Base-by-base conservation (phyloP, 2,113 vertebrate species). In the Onychorhynchus coronatus region DNA sequence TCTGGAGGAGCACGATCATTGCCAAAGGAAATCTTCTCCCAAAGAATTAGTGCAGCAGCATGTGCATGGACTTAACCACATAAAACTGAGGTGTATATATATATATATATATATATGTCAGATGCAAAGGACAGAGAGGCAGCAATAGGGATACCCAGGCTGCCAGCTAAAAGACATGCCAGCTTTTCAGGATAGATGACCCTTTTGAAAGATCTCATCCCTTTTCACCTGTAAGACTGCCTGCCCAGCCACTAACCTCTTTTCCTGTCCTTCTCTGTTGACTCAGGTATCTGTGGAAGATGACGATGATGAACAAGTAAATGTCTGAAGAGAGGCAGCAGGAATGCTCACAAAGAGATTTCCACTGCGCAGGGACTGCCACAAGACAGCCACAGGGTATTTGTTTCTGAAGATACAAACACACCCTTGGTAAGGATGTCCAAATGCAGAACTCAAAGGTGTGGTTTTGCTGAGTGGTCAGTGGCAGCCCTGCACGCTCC, bases 21-120 rank as follows among this genome's bases (percentile, higher is more conserved):
- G 66, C 6, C n/a, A 39, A 46, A 67, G 39, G 8, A 53, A 23
- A 21, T 37, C 27, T 78, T 30, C 58, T 84, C 16, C 24, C 1
- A 21, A 61, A 61, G 49, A 91, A 62, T 23, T 9, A 58, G 44
- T 24, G 42, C 15, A 49, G 33, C 7, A 39, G 30, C 12, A 72
- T 1, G 1, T 22, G 12, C 33, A 84, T 8, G n/a, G 44, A 76
- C 20, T 55, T 46, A 37, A 17, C 42, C 17, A 68, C 12, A 74
- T 6, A 14, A 28, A 12, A 68, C 18, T 22, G 27, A 80, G 50
- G 63, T 24, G 9, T 22, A 14, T 8, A 15, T 41, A 58, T 4
- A 17, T 2, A 27, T 5, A 12, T 41, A 50, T 4, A 14, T 2
- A 23, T 5, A 4, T 1, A 14, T 20, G 31, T 20, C 9, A 25